Evolutionary conservation across 2,113 vertebrate species (phyloP).

Genomic region (Aegypius monachus): DNA sequence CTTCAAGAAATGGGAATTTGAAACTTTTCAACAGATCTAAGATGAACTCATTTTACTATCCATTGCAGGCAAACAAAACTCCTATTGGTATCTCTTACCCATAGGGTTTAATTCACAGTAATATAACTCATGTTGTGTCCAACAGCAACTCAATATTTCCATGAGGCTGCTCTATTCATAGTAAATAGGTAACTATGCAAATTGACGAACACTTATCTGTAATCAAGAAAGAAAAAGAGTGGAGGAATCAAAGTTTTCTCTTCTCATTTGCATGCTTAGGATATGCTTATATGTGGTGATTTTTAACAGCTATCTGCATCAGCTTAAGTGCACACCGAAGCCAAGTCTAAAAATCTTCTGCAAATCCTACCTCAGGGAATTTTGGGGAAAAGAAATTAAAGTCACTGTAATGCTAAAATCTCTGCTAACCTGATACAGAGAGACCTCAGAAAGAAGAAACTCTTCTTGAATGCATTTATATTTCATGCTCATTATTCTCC

Average conservation of each 20-base stretch:
- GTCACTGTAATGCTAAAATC: background rate
- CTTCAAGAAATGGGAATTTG: background rate
- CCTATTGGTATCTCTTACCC: background rate
- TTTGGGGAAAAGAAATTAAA: background rate
- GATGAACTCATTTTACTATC: background rate
- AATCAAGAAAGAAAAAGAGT: background rate
- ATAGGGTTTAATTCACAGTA: background rate
- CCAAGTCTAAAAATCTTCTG: background rate
- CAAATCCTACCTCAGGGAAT: background rate
- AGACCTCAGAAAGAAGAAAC: background rate
- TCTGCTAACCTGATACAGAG: background rate
- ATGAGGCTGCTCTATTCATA: background rate
- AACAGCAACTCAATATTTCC: background rate
- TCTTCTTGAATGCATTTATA: background rate
- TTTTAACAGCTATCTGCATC: background rate
- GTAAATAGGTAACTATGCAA: background rate
- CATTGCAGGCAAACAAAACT: background rate
- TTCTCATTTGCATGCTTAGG: background rate
- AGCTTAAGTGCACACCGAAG: background rate
- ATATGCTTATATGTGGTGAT: background rate
- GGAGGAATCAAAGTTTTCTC: background rate
- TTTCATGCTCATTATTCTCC: background rate
- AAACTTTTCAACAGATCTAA: background rate
- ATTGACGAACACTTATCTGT: background rate
- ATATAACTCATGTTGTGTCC: background rate